These are phyloP conservation scores for Drosophila ezoana DNA, from an alignment of 2,888 invertebrate genomes.

Conservation along the genomic window DNA sequence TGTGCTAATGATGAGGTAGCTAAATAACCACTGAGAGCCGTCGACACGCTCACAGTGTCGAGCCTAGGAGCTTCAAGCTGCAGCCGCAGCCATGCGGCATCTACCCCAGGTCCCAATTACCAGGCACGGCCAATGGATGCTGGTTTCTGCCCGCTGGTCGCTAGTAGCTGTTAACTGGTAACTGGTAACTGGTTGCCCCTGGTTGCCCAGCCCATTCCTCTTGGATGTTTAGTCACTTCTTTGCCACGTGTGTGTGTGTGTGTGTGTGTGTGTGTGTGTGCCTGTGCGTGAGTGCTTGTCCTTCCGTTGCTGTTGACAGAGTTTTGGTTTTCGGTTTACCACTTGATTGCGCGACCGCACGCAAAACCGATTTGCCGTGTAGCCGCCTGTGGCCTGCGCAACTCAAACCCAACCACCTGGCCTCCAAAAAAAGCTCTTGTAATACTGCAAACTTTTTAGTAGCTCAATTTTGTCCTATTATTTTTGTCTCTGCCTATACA, in stretches of 20 bases:
- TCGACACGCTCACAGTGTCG: constrained; percentile 35
- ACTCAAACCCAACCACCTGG: constrained; percentile 21
- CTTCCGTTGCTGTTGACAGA: constrained; percentile 55
- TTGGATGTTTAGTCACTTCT: constrained; percentile 28
- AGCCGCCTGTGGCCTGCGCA: constrained; percentile 49
- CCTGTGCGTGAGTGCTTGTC: constrained; percentile 4
- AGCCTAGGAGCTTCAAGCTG: constrained; percentile 3
- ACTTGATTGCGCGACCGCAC: constrained; percentile 69
- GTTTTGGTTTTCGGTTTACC: constrained; percentile 65
- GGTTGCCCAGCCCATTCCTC: not conserved
- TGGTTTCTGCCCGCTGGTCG: constrained; percentile 4
- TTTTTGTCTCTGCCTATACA: not conserved
- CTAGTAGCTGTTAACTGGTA: constrained; percentile 4
- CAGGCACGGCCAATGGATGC: constrained; percentile 11
- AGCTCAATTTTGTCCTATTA: constrained; percentile 8
- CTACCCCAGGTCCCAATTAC: not conserved
- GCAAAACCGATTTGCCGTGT: constrained; percentile 69
- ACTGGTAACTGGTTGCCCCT: constrained; percentile 1
- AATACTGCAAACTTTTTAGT: constrained; percentile 41
- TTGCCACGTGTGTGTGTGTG: constrained; percentile 2
- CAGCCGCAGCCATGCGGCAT: constrained; percentile 1
- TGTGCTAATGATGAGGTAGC: constrained; percentile 32
- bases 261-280: constrained; percentile 10
- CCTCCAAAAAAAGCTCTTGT: not conserved
- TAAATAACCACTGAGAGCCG: constrained; percentile 41